These are phyloP conservation scores for Hedychridium roseum DNA, from an alignment of 2,888 invertebrate genomes.

Conservation along the genomic window DNA sequence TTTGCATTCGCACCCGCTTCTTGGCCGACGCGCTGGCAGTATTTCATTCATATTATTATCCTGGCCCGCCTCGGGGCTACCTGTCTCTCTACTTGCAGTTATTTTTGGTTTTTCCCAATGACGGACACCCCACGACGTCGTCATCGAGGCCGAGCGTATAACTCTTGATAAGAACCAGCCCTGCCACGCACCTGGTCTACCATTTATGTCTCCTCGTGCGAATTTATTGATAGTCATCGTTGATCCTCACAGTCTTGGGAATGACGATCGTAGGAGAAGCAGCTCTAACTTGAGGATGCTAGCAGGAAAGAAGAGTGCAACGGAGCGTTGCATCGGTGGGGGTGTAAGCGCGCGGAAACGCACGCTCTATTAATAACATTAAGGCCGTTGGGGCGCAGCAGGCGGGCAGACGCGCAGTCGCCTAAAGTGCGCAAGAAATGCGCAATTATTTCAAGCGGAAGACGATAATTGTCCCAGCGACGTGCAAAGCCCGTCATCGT, in stretches of 20 bases:
- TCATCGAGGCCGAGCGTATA: too few relatives aligned
- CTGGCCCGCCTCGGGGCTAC: conserved; percentile 17
- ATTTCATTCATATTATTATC: conserved; percentile 46
- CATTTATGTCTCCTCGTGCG: conserved; percentile 12
- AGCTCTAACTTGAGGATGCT: too few relatives aligned
- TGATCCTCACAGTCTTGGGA: conserved; percentile 3
- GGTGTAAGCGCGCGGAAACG: conserved; percentile 28
- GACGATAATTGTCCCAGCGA: conserved; percentile 11
- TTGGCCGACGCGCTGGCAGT: conserved; percentile 26
- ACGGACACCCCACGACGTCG: too few relatives aligned
- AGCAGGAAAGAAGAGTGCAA: too few relatives aligned
- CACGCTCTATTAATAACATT: conserved; percentile 36
- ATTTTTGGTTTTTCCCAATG: conserved; percentile 25
- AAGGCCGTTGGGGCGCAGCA: conserved; percentile 16
- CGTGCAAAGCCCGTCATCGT: neutral
- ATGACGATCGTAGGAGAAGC: too few relatives aligned
- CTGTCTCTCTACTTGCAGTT: conserved; percentile 13
- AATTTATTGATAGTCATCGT: neutral
- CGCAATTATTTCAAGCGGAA: conserved; percentile 6
- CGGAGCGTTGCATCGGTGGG: too few relatives aligned
- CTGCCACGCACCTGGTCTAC: too few relatives aligned
- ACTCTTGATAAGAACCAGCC: too few relatives aligned
- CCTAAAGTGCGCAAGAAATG: conserved; percentile 21
- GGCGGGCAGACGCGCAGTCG: conserved; percentile 17
- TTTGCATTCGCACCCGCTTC: conserved; percentile 13